Percentiles rank a stretch among this genome's conserved stretches.
These are phyloP conservation scores for Tetranychus cinnabarinus DNA, from an alignment of 1,140 invertebrate genomes.

Conservation along the genomic window DNA sequence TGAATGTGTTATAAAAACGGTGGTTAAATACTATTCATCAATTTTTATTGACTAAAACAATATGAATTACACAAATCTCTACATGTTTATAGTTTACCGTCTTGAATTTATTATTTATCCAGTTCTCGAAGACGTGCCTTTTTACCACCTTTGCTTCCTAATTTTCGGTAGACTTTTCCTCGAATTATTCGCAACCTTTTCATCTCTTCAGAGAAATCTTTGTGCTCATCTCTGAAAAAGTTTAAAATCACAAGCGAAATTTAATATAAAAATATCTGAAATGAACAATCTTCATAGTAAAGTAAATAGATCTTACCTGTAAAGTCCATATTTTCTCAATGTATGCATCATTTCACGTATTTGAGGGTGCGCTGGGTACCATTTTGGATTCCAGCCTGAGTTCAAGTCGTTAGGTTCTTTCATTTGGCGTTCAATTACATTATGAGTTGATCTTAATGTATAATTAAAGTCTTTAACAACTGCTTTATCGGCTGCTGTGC, in stretches of 20 bases:
- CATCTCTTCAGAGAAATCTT: constrained; percentile 79
- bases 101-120: too few species aligned
- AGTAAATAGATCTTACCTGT: constrained; percentile 7
- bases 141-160: background rate
- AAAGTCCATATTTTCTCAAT: constrained; percentile 14
- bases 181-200: constrained; percentile 41
- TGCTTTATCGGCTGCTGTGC: background rate
- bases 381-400: constrained; percentile 23
- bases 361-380: constrained; percentile 63
- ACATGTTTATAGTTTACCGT: too few species aligned
- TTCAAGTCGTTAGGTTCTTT: constrained; percentile 4
- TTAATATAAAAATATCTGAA: background rate
- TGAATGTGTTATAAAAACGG: too few species aligned
- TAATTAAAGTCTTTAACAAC: background rate
- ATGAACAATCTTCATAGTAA: background rate
- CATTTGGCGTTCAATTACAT: background rate
- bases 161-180: constrained; percentile 29
- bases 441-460: background rate
- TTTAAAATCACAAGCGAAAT: background rate
- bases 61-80: too few species aligned
- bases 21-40: too few species aligned
- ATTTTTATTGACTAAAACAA: too few species aligned
- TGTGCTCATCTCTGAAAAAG: constrained; percentile 48
- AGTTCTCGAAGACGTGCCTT: background rate
- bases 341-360: constrained; percentile 29